phyloP scores from a whole-genome alignment of 2,113 vertebrate species.

The Campylorhamphus procurvoides region DNA sequence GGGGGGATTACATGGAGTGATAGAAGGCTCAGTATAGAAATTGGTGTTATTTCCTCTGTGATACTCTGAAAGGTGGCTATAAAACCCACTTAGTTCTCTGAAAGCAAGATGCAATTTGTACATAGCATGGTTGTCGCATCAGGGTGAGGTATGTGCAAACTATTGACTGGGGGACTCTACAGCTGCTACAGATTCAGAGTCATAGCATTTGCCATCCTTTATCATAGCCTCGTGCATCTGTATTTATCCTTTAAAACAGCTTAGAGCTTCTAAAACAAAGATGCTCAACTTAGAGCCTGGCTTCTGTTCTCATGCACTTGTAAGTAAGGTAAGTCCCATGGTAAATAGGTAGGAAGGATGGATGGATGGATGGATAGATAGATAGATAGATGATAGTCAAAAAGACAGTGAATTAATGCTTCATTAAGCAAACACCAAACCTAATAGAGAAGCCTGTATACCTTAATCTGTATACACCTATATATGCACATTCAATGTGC shows the following conservation, averaged over 20 bases:
- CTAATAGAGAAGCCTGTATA: background rate
- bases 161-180: background rate
- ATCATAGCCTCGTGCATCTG: background rate
- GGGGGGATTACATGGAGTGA: background rate
- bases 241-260: background rate
- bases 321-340: background rate
- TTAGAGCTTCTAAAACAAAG: background rate
- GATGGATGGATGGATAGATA: background rate
- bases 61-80: background rate
- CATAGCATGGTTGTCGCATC: background rate
- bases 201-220: background rate
- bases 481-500: background rate
- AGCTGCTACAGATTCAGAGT: background rate
- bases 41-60: conserved; percentile 28
- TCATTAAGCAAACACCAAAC: background rate
- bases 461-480: background rate
- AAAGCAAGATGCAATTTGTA: conserved; percentile 37
- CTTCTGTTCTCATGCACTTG: background rate
- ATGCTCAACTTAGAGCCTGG: background rate
- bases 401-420: background rate
- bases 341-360: background rate
- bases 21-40: background rate
- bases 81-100: background rate
- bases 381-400: background rate
- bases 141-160: background rate